These are phyloP conservation scores for Enteromius thamalakanensis DNA, from an alignment of 2,797 vertebrate species.

Conservation along the genomic window DNA sequence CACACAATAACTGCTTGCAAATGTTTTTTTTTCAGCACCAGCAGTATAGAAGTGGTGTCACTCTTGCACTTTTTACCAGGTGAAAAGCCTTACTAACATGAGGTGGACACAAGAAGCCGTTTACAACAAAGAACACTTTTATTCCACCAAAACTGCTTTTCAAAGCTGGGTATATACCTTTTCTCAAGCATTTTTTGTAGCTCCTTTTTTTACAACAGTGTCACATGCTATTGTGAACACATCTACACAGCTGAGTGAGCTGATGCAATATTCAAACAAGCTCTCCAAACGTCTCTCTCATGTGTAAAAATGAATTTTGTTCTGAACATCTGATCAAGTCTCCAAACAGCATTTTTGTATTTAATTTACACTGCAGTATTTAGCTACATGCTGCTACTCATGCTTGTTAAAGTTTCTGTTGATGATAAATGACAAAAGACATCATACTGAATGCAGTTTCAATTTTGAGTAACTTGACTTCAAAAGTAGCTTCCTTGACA, in stretches of 20 bases:
- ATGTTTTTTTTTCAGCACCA: neutral
- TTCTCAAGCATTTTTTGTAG: neutral
- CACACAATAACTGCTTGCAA: neutral
- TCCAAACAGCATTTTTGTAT: neutral
- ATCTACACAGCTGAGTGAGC: neutral
- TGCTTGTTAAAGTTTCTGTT: neutral
- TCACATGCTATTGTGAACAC: neutral
- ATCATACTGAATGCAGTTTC: neutral
- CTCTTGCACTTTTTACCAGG: conserved; percentile 17
- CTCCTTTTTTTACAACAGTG: neutral
- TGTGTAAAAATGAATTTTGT: neutral
- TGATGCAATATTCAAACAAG: neutral
- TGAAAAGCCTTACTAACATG: neutral
- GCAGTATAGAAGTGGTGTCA: neutral
- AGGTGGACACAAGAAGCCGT: neutral
- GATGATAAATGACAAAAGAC: neutral
- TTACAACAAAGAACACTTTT: neutral
- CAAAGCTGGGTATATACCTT: neutral
- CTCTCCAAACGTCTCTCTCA: neutral
- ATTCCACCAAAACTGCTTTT: neutral
- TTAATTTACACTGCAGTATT: no score
- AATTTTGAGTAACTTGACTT: conserved; percentile 2
- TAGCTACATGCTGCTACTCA: neutral
- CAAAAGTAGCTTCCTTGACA: neutral
- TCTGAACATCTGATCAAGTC: neutral